Evolutionary conservation across 1,140 invertebrate species (phyloP), one percentile per base, ranked within the genome.

Genomic region (Zaprionus ghesquierei): DNA sequence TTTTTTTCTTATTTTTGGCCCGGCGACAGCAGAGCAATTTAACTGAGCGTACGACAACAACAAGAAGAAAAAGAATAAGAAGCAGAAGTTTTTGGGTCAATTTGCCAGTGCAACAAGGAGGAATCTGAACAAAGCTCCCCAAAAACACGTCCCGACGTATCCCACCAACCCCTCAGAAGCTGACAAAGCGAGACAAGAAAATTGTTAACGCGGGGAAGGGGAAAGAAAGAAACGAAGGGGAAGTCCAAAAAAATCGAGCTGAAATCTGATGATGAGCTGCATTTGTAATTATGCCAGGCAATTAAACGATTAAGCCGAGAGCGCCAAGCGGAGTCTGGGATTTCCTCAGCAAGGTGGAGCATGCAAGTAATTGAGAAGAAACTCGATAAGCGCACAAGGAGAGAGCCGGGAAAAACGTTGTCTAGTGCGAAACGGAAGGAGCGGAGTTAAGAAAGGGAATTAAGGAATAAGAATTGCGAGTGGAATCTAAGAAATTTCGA

Each of bases 261-360:
- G 79, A 82, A 89, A 89, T 87, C 84, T 89, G 82, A 87, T 79
- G 84, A 87, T 87, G 82, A 87, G 82, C 82, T 87, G 82, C 82
- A 87, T 89, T 87, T 79, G 84, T 89, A 87, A 87, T 87, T 87
- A 87, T 87, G 82, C 82, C 82, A 74, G 82, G 82, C 82, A 89
- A 87, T 87, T 89, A 87, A 87, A 82, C 82, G 84, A 87, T 87
- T 87, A 87, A 87, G 81, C 53, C 68, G 51, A 31, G 61, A 27
- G 58, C 51, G 33, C 46, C 15, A 56, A 66, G 35, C 46, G 68
- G 55, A 75, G 59, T 29, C 15, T 1, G 5, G 31, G 63, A 87
- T 60, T n/a, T n/a, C n/a, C n/a, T n/a, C 78, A 66, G 81, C 75
- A 75, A 63, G 82, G 78, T 69, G 63, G 66, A 84, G 60, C 41